Conservation (phyloP, 2,797 vertebrate genomes). For the Falco berigora region DNA sequence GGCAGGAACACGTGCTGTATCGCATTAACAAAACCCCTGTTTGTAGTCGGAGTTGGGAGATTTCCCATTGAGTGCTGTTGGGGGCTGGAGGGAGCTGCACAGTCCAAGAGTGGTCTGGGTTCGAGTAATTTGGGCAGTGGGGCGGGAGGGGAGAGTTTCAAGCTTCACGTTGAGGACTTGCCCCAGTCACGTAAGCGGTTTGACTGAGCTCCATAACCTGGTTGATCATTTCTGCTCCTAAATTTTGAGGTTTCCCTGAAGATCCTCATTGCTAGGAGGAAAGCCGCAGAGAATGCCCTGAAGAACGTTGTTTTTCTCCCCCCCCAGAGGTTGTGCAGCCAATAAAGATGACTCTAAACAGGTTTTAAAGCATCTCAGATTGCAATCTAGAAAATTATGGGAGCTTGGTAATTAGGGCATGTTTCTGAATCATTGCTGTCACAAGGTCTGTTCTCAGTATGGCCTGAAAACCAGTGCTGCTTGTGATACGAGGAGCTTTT, state of each 20-base stretch:
- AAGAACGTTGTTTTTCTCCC: neutral
- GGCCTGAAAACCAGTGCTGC: neutral
- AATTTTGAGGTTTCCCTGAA: neutral
- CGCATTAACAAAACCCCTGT: neutral
- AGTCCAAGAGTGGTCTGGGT: neutral
- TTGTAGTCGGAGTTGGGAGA: neutral
- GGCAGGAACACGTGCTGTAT: constrained; percentile 35
- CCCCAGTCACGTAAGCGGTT: fast-evolving
- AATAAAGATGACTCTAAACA: constrained; percentile 28
- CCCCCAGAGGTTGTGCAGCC: neutral
- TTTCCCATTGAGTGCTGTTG: neutral
- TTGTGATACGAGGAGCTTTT: neutral
- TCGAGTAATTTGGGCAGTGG: neutral
- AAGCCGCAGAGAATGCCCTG: neutral
- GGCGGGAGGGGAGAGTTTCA: neutral
- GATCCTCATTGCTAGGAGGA: neutral
- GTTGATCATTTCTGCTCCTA: neutral
- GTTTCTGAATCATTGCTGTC: constrained; percentile 39
- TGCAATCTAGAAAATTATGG: constrained; percentile 37
- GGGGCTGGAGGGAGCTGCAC: neutral
- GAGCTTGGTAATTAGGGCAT: constrained; percentile 21
- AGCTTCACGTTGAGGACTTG: neutral
- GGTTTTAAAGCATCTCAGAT: constrained; percentile 36
- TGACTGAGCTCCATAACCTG: neutral
- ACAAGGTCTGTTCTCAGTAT: neutral